phyloP scores from a whole-genome alignment of 1,140 invertebrate species.

The Drosophila lacteicornis region DNA sequence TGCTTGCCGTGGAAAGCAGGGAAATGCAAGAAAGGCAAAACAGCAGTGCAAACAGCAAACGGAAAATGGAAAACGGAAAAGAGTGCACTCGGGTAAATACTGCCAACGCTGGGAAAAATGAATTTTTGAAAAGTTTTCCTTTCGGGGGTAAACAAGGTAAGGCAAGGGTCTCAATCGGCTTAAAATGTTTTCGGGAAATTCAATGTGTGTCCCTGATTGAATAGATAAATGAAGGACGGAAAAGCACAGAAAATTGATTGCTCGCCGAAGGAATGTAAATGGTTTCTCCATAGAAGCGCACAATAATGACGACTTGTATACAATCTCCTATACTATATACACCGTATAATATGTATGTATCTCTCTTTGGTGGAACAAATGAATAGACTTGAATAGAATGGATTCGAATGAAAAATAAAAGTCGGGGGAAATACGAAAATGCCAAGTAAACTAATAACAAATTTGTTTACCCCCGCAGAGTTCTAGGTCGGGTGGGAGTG shows the following conservation, averaged over 20 bases:
- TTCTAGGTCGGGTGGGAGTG: conserved; percentile 25
- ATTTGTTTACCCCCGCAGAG: conserved; percentile 45
- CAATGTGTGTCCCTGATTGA: conserved; percentile 57
- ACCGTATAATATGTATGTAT: neutral
- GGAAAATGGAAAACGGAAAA: neutral
- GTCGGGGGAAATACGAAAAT: conserved; percentile 20
- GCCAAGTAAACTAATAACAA: conserved; percentile 45
- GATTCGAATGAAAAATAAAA: conserved; percentile 26
- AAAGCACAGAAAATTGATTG: conserved; percentile 52
- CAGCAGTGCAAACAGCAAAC: conserved; percentile 16
- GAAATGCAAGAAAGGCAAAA: conserved; percentile 27
- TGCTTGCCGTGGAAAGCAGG: conserved; percentile 33
- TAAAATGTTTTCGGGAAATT: conserved; percentile 35
- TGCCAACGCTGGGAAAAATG: conserved; percentile 39
- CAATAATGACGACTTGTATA: conserved; percentile 33
- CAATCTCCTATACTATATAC: conserved; percentile 2
- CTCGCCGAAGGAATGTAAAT: conserved; percentile 42
- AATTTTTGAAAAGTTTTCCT: conserved; percentile 43
- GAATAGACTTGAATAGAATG: conserved; percentile 42
- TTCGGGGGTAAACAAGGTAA: conserved; percentile 7
- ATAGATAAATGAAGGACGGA: conserved; percentile 53
- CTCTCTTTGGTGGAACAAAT: conserved; percentile 15
- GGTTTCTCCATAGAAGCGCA: conserved; percentile 25
- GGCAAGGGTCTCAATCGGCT: conserved; percentile 20
- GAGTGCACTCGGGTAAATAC: conserved; percentile 39